A percentile compares a stretch with the other conserved stretches of the same genome.
Conservation (phyloP, 2,797 vertebrate genomes). For the Melanotaenia maccullochi region DNA sequence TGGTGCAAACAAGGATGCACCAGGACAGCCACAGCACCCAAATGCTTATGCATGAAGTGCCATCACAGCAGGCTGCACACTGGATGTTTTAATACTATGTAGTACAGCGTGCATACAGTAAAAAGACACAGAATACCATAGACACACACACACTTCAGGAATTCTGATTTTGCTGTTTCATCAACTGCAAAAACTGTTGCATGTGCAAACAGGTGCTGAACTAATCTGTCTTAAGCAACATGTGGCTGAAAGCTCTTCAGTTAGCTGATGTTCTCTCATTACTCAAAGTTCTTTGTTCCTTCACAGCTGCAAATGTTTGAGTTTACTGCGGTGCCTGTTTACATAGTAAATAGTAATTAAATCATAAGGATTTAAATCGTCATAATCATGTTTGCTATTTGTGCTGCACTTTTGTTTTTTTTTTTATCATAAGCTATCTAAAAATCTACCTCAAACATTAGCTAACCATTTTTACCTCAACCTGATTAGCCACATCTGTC, state of each 20-base stretch:
- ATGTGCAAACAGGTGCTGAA: constrained; percentile 57
- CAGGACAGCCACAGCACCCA: neutral
- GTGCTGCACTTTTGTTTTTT: neutral
- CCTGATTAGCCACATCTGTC: neutral
- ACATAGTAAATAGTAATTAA: neutral
- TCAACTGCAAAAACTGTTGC: constrained; percentile 43
- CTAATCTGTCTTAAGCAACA: constrained; percentile 30
- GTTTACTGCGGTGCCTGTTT: constrained; percentile 8
- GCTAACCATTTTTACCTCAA: neutral
- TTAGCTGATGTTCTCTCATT: neutral
- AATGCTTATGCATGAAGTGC: neutral
- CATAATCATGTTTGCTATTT: neutral
- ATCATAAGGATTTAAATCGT: neutral
- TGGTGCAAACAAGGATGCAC: constrained; percentile 45
- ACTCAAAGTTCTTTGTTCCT: neutral
- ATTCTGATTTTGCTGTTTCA: constrained; percentile 33
- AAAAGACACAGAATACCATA: constrained; percentile 13
- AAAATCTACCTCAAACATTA: neutral
- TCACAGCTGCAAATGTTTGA: neutral
- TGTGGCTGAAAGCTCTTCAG: neutral
- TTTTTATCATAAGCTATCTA: neutral
- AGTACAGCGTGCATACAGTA: constrained; percentile 10
- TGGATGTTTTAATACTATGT: constrained; percentile 20
- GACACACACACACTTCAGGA: constrained; percentile 13
- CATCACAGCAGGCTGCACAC: constrained; percentile 2